Conservation (phyloP, 2,888 invertebrate species). For the Tinea pellionella region DNA sequence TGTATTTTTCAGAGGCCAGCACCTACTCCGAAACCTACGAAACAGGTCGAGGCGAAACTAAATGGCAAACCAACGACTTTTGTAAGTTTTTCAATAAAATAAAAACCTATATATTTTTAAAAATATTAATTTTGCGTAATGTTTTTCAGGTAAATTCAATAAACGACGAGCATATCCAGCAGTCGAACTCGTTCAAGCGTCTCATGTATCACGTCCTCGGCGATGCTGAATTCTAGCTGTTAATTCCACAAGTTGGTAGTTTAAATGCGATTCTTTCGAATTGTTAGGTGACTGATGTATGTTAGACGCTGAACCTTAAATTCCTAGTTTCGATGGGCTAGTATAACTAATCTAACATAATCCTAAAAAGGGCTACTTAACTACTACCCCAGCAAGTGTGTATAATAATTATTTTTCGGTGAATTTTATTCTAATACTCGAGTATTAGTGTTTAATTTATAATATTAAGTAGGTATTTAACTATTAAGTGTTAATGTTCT, state of each 20-base stretch:
- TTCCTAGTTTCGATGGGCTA: conserved; percentile 5
- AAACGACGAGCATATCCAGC: conserved; percentile 86
- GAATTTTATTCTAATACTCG: conserved; percentile 66
- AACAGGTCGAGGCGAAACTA: conserved; percentile 38
- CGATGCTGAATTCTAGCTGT: conserved; percentile 71
- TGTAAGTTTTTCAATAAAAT: conserved; percentile 36
- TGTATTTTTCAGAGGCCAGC: conserved; percentile 38
- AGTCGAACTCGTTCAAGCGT: conserved; percentile 92
- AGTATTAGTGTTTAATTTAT: conserved; percentile 65
- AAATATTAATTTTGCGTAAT: no score
- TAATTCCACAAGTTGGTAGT: background rate
- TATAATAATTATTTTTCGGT: conserved; percentile 56
- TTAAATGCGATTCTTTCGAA: background rate
- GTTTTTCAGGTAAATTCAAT: conserved; percentile 73
- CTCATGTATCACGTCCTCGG: conserved; percentile 92
- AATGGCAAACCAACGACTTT: conserved; percentile 61
- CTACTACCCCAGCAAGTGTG: conserved; percentile 54
- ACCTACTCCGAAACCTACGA: conserved; percentile 48
- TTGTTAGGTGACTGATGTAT: background rate
- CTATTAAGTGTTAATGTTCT: conserved; percentile 64
- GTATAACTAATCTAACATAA: conserved; percentile 41
- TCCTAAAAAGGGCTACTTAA: conserved; percentile 45
- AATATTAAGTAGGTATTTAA: conserved; percentile 57
- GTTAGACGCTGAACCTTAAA: background rate
- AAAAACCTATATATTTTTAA: no score